Evolutionary conservation across 37 sponge, comb jelly and placozoan species (phyloP), one percentile per base, ranked within the genome.

Genomic region (Ianthella basta): DNA sequence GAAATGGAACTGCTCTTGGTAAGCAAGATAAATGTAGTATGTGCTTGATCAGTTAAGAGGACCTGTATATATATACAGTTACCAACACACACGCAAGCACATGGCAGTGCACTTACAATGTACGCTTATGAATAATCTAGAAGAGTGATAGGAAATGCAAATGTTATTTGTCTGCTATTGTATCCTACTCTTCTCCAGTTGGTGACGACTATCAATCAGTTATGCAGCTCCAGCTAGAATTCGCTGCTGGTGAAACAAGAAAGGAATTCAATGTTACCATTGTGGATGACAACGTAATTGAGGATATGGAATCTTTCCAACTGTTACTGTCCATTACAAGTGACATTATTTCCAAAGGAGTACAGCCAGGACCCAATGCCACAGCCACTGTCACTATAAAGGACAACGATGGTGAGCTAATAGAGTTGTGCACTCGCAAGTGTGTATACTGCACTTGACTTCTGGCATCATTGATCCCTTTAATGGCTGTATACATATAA

Each of bases 391-490:
- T 72, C 14, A 72, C 12, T 10, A 37, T 72, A 37, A 72, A 37
- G 73, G 73, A 72, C 40, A 72, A 72, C 19, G 73, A 72, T 35
- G 39, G 73, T 72, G 73, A 72, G 73, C 13, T n/a, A n/a, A n/a
- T n/a, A n/a, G n/a, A n/a, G n/a, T n/a, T n/a, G n/a, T n/a, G n/a
- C n/a, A n/a, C n/a, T n/a, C n/a, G n/a, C n/a, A n/a, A n/a, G n/a
- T n/a, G n/a, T n/a, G n/a, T n/a, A n/a, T n/a, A n/a, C n/a, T n/a
- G n/a, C n/a, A n/a, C n/a, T n/a, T n/a, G n/a, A n/a, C n/a, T n/a
- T n/a, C n/a, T n/a, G n/a, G n/a, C n/a, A n/a, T n/a, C n/a, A n/a
- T n/a, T n/a, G n/a, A n/a, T n/a, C n/a, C n/a, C n/a, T n/a, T n/a
- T n/a, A n/a, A n/a, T n/a, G n/a, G n/a, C n/a, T n/a, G n/a, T n/a